Evolutionary conservation across 2,888 invertebrate genomes (phyloP).

Genomic region (Periphyllus acericola): DNA sequence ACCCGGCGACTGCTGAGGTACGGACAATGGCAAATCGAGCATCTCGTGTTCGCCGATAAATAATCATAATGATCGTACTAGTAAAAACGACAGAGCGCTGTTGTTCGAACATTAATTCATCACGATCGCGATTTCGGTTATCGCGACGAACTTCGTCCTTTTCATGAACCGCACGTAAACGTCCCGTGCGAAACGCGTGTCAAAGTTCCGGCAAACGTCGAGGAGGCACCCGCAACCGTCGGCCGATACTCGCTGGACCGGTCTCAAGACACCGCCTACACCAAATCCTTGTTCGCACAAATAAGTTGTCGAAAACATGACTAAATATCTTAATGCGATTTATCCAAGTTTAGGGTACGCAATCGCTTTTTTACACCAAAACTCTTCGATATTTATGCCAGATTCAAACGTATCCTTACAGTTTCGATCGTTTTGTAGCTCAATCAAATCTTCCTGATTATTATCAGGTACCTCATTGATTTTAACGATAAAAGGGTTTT

Average conservation of each 20-base stretch:
- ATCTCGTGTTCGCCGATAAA: not conserved
- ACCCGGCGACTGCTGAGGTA: not conserved
- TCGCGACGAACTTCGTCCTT: not conserved
- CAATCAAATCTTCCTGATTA: no score
- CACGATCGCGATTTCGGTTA: not conserved
- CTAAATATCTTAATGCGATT: not conserved
- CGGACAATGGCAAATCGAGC: constrained; percentile 14
- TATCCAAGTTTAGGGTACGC: no score
- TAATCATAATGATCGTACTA: not conserved
- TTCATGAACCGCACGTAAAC: not conserved
- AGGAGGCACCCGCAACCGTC: not conserved
- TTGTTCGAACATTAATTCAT: not conserved
- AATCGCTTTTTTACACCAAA: no score
- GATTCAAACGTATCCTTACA: no score
- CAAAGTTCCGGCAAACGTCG: not conserved
- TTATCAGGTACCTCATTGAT: no score
- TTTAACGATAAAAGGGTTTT: no score
- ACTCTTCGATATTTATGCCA: no score
- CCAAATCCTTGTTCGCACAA: no score
- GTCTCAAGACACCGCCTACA: no score
- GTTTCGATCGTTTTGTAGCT: no score
- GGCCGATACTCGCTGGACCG: no score
- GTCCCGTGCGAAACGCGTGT: not conserved
- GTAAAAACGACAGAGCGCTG: not conserved
- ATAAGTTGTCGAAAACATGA: no score